Base-by-base conservation (phyloP, 2,797 vertebrate species). In the Otolemur crassicaudatus region DNA sequence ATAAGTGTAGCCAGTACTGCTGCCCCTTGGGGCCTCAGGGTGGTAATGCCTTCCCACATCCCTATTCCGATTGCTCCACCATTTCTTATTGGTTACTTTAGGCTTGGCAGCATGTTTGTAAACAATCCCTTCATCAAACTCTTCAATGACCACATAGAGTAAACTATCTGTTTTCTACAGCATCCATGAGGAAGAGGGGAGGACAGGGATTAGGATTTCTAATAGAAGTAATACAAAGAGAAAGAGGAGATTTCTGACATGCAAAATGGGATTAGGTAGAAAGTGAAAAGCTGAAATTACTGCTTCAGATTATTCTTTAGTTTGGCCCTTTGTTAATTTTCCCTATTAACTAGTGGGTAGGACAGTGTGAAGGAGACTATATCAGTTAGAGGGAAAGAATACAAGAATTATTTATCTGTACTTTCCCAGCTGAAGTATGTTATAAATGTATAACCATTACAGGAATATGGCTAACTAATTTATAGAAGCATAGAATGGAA, bases 311-410 rank as follows among this genome's bases (percentile, higher is more conserved):
- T 60, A 77, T 94, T 93, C 53, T 85, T n/a, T 60, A 53, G 22
- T 91, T 92, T 75, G 34, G 72, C 4, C 10, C 61, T 65, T 40
- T 69, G 73, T 69, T 88, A 70, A 61, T 84, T 91, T 96, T 83
- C n/a, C 58, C 43, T 80, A 19, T 58, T 84, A 84, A 88, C 63
- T 46, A 61, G 31, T 23, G n/a, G 34, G 56, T 53, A 4, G 29
- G n/a, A 70, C 25, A 61, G 14, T 49, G 56, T 67, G 5, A 22
- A 61, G 60, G 25, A 73, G 46, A 40, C 53, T 65, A 49, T 27
- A 34, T 86, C 29, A 49, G 6, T 72, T 58, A 85, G 65, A 75
- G 9, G 95, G 3, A 34, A 91, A 91, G 37, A 76, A 73, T 46
- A 79, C 23, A 56, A 58, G 83, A 95, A 73, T 63, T 56, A 70